Evolutionary conservation across 92 coral and sea anemone species (phyloP).

Genomic region (Pocillopora meandrina): DNA sequence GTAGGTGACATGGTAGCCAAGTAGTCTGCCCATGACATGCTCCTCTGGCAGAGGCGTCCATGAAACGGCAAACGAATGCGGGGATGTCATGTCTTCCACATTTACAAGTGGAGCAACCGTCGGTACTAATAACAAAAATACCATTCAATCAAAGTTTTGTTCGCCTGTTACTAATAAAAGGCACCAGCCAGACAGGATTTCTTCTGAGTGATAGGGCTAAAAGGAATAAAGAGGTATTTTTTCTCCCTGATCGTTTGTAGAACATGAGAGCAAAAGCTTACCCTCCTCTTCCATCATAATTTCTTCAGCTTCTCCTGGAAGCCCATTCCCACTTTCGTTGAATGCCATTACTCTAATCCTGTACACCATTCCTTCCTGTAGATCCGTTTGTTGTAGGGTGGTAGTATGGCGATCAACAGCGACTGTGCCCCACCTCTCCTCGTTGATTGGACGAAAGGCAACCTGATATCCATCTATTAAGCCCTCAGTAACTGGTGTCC

Average conservation of each 20-base stretch:
- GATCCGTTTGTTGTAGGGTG: slow-evolving; percentile 17
- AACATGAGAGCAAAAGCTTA: not conserved
- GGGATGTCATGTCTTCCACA: not conserved
- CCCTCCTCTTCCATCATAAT: slow-evolving; percentile 39
- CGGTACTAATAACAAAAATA: not conserved
- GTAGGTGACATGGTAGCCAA: slow-evolving; percentile 48
- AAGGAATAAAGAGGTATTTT: too few relatives aligned
- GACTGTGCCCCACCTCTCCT: slow-evolving; percentile 33
- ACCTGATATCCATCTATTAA: slow-evolving; percentile 39
- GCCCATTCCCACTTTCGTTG: slow-evolving; percentile 49
- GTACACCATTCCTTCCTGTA: slow-evolving; percentile 30
- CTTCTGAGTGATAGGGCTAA: too few relatives aligned
- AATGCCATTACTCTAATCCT: slow-evolving; percentile 47
- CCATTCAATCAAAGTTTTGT: too few relatives aligned
- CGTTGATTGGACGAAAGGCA: slow-evolving; percentile 27
- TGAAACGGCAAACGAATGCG: slow-evolving; percentile 28
- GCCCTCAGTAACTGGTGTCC: slow-evolving; percentile 25
- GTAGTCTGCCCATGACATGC: slow-evolving; percentile 44
- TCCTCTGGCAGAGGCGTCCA: slow-evolving; percentile 61
- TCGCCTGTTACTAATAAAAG: too few relatives aligned
- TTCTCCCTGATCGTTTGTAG: too few relatives aligned
- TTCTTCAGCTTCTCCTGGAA: slow-evolving; percentile 41
- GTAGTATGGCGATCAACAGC: not conserved
- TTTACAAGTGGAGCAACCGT: not conserved
- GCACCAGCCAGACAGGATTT: too few relatives aligned